Percentiles rank a stretch among this genome's conserved stretches.
Conservation (phyloP, 2,888 invertebrate genomes). For the Hypomecis punctinalis region DNA sequence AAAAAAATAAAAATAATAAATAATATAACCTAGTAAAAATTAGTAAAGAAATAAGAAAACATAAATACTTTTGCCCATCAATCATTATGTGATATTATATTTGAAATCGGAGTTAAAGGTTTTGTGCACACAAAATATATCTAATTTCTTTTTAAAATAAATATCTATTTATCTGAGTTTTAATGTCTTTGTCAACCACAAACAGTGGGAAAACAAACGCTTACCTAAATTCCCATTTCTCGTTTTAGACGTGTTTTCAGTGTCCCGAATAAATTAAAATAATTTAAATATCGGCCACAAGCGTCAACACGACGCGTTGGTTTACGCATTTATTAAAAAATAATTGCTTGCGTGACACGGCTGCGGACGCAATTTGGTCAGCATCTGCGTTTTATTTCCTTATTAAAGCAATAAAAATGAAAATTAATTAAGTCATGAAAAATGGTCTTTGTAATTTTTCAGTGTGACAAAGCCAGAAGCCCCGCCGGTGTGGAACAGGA, state of each 20-base stretch:
- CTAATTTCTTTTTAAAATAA: not conserved
- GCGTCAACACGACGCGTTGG: not conserved
- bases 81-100: too few relatives aligned
- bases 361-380: slow-evolving; percentile 1
- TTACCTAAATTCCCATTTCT: not conserved
- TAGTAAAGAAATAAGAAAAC: too few relatives aligned
- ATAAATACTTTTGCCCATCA: too few relatives aligned
- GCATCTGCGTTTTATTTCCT: not conserved
- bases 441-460: too few relatives aligned
- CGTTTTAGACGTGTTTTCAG: slow-evolving; percentile 6
- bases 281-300: slow-evolving; percentile 15
- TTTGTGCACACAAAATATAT: too few relatives aligned
- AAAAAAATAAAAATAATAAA: too few relatives aligned
- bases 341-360: slow-evolving; percentile 11
- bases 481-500: too few relatives aligned
- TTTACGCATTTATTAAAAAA: slow-evolving; percentile 17
- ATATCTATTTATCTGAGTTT: not conserved
- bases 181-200: not conserved
- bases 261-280: slow-evolving; percentile 17
- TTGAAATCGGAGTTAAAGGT: too few relatives aligned
- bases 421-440: not conserved
- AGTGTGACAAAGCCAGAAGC: too few relatives aligned
- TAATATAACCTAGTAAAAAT: too few relatives aligned
- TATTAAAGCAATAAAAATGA: not conserved
- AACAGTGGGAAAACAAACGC: not conserved